Percentiles rank a stretch among this genome's conserved stretches.
These are phyloP conservation scores for Actenoides lindsayi DNA, from an alignment of 2,113 vertebrate species.

Conservation along the genomic window DNA sequence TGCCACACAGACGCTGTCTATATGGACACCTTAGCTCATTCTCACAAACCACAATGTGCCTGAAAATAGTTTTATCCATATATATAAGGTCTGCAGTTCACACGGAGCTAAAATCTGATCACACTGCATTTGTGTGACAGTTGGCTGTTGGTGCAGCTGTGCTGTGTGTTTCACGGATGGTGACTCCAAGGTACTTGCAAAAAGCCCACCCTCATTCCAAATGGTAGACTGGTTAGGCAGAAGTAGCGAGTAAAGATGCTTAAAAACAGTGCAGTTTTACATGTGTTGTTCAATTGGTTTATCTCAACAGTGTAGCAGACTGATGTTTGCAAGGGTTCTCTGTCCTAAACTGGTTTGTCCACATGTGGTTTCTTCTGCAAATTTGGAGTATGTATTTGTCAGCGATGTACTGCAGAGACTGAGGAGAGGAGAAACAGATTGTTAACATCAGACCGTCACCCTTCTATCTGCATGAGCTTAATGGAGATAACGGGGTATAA, in stretches of 20 bases:
- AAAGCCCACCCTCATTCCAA: not conserved
- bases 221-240: not conserved
- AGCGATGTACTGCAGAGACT: not conserved
- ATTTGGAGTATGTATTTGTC: not conserved
- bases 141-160: not conserved
- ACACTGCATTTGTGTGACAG: not conserved
- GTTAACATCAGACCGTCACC: not conserved
- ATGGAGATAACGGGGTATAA: not conserved
- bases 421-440: not conserved
- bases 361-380: accelerated
- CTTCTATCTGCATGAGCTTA: not conserved
- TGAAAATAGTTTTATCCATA: not conserved
- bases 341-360: not conserved
- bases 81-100: not conserved
- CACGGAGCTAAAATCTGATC: not conserved
- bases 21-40: not conserved
- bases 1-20: not conserved
- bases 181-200: not conserved
- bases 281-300: not conserved
- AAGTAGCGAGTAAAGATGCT: not conserved
- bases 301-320: not conserved
- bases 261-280: not conserved
- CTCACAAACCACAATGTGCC: not conserved
- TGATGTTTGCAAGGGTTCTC: not conserved
- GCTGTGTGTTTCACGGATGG: not conserved